Evolutionary conservation across 2,113 vertebrate genomes (phyloP), one percentile per base, ranked within the genome.

Genomic region (Bos indicus): DNA sequence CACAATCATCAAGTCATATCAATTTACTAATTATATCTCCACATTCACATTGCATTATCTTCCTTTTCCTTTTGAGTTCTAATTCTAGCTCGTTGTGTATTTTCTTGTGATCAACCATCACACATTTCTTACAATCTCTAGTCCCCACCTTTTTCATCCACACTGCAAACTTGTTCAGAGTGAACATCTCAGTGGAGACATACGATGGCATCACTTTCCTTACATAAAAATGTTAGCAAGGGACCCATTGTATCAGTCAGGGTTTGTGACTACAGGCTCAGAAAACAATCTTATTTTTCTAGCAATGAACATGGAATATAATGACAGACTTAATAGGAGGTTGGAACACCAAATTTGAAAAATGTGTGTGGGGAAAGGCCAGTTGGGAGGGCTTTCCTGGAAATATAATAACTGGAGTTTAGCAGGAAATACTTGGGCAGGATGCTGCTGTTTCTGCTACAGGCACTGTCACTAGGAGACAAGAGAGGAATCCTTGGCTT

Each of bases 301-400:
- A 94, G 93, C 64, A 85, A 56, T 89, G 85, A 97, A 88, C 88
- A 93, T 77, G 67, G 88, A 95, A 88, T 95, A 59, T 88, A 96
- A 97, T 67, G 83, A 82, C 54, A 97, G 85, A 87, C 40, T 67
- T 97, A 93, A 94, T 56, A 67, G 86, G 82, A 97, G n/a, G 23
- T 51, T 93, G 15, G 56, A 92, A 81, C 85, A 91, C 43, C 51
- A 59, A n/a, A 78, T 93, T 94, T 95, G 91, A 95, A 97, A 97
- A 97, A 92, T 77, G 43, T 87, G 56, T 84, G 52, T 93, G 56
- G 56, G 54, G 26, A 71, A 88, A 91, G 86, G 56, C 89, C 91
- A 93, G 28, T 21, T 74, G 85, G 71, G 48, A 88, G 48, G 83
- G 40, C 57, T 88, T 96, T 90, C 90, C 88, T 85, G 43, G 90